phyloP scores from a whole-genome alignment of 1,140 invertebrate species.

The Bombyx mandarina region DNA sequence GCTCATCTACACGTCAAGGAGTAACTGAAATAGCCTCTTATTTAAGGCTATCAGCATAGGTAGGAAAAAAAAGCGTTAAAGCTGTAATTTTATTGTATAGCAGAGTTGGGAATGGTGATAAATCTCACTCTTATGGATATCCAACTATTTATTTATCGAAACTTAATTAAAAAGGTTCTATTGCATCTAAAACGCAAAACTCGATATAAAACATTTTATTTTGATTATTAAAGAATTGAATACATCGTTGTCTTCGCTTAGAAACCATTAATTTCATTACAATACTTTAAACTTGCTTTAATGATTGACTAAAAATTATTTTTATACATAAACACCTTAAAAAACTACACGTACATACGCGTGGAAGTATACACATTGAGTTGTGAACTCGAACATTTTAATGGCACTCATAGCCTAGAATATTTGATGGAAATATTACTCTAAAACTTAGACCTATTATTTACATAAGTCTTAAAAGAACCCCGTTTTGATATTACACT shows the following conservation, averaged over 20 bases:
- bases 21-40: too few relatives aligned
- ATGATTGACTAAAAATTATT: background rate
- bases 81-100: too few relatives aligned
- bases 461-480: slow-evolving; percentile 11
- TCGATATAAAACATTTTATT: background rate
- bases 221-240: slow-evolving; percentile 20
- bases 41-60: too few relatives aligned
- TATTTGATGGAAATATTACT: slow-evolving; percentile 22
- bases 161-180: too few relatives aligned
- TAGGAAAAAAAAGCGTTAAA: too few relatives aligned
- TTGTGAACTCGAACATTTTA: slow-evolving; percentile 20
- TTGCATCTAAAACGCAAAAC: too few relatives aligned
- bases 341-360: background rate
- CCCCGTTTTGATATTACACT: too few relatives aligned
- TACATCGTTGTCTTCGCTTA: slow-evolving; percentile 24
- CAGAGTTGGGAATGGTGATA: too few relatives aligned
- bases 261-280: slow-evolving; percentile 2
- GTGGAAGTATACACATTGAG: background rate
- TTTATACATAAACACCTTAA: background rate
- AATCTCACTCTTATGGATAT: too few relatives aligned
- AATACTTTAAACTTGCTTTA: slow-evolving; percentile 1
- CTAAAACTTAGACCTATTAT: slow-evolving; percentile 11
- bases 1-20: too few relatives aligned
- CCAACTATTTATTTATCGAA: too few relatives aligned
- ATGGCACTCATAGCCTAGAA: slow-evolving; percentile 67